Percentiles rank a stretch among this genome's conserved stretches.
Conservation (phyloP, 2,113 vertebrate species). For the Pteronura brasiliensis region DNA sequence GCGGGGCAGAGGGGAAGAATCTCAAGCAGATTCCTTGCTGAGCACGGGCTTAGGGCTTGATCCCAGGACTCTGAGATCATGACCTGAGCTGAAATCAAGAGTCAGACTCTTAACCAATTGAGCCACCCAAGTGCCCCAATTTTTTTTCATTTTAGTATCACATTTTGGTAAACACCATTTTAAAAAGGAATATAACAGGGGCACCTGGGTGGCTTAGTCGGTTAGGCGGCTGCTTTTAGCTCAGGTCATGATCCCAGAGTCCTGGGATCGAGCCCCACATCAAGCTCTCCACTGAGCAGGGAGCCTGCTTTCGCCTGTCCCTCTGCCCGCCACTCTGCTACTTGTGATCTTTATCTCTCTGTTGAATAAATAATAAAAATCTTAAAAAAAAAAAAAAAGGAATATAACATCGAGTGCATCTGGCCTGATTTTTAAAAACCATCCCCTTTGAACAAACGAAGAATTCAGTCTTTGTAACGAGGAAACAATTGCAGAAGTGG, state of each 20-base stretch:
- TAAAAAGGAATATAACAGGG: not conserved
- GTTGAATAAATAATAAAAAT: too few relatives aligned
- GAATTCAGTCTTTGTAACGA: not conserved
- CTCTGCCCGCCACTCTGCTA: too few relatives aligned
- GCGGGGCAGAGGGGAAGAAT: not conserved
- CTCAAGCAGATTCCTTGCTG: not conserved
- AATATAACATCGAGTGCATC: not conserved
- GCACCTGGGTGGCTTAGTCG: too few relatives aligned
- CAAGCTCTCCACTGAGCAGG: too few relatives aligned
- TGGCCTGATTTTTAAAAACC: not conserved
- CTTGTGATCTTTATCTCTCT: too few relatives aligned
- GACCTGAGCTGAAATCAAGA: not conserved
- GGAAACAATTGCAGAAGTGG: not conserved
- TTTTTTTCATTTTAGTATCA: not conserved
- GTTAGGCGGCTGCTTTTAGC: too few relatives aligned
- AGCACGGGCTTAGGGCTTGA: not conserved
- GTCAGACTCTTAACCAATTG: too few relatives aligned
- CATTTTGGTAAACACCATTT: not conserved
- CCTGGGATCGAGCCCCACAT: too few relatives aligned
- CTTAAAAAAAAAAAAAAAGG: not conserved
- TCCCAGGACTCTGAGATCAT: not conserved
- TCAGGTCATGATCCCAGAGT: too few relatives aligned
- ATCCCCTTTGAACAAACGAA: not conserved
- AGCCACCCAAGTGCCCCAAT: not conserved
- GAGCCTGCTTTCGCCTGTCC: too few relatives aligned